Percentiles rank a stretch among this genome's conserved stretches.
These are phyloP conservation scores for Serilophus lunatus DNA, from an alignment of 2,113 vertebrate species.

Conservation along the genomic window DNA sequence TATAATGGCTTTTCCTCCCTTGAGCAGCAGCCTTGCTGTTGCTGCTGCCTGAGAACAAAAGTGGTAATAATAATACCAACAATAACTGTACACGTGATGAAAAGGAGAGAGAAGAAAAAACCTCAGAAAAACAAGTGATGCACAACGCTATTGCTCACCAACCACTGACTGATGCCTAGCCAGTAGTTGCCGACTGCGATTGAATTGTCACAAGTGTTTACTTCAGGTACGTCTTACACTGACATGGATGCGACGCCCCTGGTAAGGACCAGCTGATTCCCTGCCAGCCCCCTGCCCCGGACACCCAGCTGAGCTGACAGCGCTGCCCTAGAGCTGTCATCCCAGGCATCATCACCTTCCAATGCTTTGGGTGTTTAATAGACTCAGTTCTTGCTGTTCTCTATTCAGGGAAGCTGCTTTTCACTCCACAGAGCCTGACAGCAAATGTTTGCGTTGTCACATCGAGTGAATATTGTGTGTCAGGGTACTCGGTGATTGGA, in stretches of 20 bases:
- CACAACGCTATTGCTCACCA: neutral
- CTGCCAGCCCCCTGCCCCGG: neutral
- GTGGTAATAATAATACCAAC: neutral
- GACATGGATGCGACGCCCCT: too few species aligned
- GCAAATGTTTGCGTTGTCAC: neutral
- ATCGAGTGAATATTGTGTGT: neutral
- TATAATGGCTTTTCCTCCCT: neutral
- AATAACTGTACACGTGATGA: neutral
- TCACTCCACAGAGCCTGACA: neutral
- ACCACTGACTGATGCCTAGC: neutral
- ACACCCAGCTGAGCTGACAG: too few species aligned
- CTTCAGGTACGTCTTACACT: rapidly evolving
- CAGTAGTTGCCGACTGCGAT: neutral
- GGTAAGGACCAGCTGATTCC: rapidly evolving
- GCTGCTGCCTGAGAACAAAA: neutral
- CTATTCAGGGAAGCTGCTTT: neutral
- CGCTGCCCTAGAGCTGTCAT: rapidly evolving
- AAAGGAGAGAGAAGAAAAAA: neutral
- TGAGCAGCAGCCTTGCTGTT: neutral
- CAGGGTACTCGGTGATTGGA: neutral
- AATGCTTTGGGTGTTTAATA: neutral
- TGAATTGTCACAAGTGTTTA: neutral
- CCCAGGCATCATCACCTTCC: neutral
- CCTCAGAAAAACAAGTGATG: neutral
- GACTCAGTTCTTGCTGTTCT: neutral